Evolutionary conservation across 2,888 invertebrate genomes (phyloP), one percentile per base, ranked within the genome.

Genomic region (Gymnocheta viridis): DNA sequence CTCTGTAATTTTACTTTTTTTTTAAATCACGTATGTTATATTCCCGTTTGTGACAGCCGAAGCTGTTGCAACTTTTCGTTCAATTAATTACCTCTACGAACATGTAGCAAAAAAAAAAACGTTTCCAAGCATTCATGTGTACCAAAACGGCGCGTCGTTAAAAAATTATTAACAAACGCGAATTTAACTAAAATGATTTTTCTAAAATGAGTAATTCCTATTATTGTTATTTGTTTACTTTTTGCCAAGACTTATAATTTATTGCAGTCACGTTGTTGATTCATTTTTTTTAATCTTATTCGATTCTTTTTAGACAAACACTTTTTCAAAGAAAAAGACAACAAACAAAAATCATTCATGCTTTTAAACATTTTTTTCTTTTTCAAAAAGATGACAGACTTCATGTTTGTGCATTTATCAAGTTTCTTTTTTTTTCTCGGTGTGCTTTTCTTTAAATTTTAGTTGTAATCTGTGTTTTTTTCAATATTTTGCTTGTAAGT

Each of bases 251-350:
- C 78, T 3, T 19, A 67, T 82, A 29, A 82, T 78, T 79, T 69
- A 78, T 79, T 78, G 47, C 62, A 69, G 79, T 82, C 74, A 82
- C 82, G 69, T 82, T 62, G 73, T 17, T 62, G 62, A 29, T 49
- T 66, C 27, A 72, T 41, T 54, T 69, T 67, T 67, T 67, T 19
- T n/a, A n/a, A 49, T 49, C 51, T 54, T 54, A 5, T 58, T 69
- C n/a, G 12, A 54, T 69, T 74, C 32, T 81, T 74, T 62, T 12
- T 47, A 81, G 54, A 81, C 32, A 44, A 64, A 64, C 6, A 9
- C 0, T 35, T 56, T 56, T 29, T 32, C 7, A 17, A 9, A n/a
- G 24, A 19, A 70, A 38, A 24, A 72, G n/a, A n/a, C n/a, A n/a
- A n/a, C n/a, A n/a, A n/a, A n/a, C n/a, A 58, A 69, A 47, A 54